phyloP scores from a whole-genome alignment of 2,113 vertebrate genomes.

The Andinoacara biseriatus region DNA sequence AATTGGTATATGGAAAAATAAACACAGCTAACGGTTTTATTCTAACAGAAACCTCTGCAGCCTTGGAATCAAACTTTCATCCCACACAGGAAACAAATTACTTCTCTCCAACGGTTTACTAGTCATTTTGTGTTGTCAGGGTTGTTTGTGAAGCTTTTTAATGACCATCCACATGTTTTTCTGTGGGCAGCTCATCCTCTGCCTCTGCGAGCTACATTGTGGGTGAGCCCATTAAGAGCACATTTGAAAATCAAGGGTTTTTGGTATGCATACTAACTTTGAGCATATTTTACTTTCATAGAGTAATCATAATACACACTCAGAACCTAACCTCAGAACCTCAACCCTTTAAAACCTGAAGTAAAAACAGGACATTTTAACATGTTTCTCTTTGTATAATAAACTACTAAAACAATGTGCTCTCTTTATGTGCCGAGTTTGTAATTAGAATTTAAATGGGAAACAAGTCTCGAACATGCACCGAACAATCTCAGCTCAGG shows the following conservation, averaged over 20 bases:
- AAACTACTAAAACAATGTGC: background rate
- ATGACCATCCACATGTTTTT: background rate
- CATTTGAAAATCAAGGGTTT: background rate
- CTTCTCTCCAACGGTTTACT: background rate
- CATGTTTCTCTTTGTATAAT: background rate
- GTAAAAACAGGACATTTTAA: background rate
- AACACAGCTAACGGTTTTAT: background rate
- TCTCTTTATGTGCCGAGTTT: background rate
- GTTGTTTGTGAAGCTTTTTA: background rate
- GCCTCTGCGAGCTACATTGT: background rate
- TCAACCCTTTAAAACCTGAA: background rate
- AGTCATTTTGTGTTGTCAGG: constrained; percentile 5
- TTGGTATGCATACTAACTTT: background rate
- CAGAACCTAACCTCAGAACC: background rate
- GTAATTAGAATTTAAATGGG: background rate
- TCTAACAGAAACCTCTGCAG: background rate
- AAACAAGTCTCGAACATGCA: background rate
- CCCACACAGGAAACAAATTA: background rate
- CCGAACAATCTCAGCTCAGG: no score
- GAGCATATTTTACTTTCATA: background rate
- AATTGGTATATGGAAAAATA: background rate
- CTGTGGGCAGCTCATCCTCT: background rate
- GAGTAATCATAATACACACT: background rate
- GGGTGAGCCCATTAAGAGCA: background rate
- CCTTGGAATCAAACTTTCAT: background rate